phyloP scores from a whole-genome alignment of 2,888 invertebrate genomes.

The Agonopterix subpropinquella region DNA sequence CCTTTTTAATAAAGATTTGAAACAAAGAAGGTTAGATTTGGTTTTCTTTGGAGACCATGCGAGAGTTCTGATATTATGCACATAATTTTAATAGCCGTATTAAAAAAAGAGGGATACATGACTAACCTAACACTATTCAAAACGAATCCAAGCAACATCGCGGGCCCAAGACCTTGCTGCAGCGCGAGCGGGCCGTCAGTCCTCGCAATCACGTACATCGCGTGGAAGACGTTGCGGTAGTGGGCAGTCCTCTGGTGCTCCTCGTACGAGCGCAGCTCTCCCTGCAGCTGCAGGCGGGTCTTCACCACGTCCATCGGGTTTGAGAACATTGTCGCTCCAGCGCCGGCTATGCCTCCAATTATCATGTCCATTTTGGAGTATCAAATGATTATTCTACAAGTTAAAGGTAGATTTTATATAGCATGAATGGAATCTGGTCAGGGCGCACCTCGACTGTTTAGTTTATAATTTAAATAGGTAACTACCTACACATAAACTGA shows the following conservation, averaged over 20 bases:
- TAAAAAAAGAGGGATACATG: not conserved
- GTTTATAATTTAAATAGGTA: no score
- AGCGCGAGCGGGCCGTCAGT: slow-evolving; percentile 85
- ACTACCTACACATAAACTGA: no score
- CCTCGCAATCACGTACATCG: slow-evolving; percentile 80
- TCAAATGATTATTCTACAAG: no score
- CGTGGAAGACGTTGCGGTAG: slow-evolving; percentile 86
- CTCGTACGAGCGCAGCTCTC: slow-evolving; percentile 77
- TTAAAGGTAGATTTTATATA: no score
- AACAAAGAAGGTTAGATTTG: no score
- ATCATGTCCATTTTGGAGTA: slow-evolving; percentile 77
- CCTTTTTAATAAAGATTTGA: no score
- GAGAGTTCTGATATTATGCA: no score
- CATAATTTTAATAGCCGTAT: slow-evolving; percentile 14
- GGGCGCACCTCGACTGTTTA: no score
- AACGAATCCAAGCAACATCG: slow-evolving; percentile 84
- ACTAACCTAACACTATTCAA: slow-evolving; percentile 72
- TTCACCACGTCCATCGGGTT: slow-evolving; percentile 94
- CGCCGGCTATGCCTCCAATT: slow-evolving; percentile 82
- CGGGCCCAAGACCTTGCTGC: slow-evolving; percentile 87
- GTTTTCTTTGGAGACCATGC: no score
- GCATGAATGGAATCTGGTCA: no score
- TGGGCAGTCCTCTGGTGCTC: slow-evolving; percentile 65
- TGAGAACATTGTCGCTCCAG: slow-evolving; percentile 85
- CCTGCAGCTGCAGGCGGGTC: slow-evolving; percentile 90